Evolutionary conservation across 2,113 vertebrate species (phyloP).

Genomic region (Cyrtonyx montezumae): DNA sequence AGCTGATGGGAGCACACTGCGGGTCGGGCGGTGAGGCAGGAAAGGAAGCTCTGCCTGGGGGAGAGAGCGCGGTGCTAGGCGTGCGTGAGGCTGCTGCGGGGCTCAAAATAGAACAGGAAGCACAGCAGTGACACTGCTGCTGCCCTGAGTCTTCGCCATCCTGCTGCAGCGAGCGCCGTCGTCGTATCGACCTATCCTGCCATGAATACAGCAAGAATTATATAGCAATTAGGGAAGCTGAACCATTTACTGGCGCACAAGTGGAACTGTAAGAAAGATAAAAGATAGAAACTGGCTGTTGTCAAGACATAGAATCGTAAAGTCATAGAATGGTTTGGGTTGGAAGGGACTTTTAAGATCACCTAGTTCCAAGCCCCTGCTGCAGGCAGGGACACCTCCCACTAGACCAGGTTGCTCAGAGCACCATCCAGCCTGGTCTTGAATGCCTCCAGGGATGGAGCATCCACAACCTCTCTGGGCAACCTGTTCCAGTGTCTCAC

Average conservation of each 20-base stretch:
- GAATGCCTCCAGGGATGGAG: no score
- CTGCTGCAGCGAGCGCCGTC: neutral
- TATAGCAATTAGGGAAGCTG: neutral
- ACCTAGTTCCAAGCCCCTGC: no score
- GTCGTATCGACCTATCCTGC: neutral
- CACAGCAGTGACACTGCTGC: neutral
- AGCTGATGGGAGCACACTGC: neutral
- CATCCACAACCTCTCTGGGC: no score
- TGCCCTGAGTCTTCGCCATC: neutral
- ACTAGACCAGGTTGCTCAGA: no score
- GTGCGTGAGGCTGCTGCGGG: neutral
- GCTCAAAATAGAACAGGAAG: neutral
- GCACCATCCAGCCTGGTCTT: no score
- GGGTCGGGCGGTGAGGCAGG: neutral
- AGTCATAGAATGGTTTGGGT: no score
- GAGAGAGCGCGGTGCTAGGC: neutral
- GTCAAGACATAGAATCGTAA: neutral
- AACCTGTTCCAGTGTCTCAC: no score
- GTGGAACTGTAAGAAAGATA: neutral
- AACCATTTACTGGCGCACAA: neutral
- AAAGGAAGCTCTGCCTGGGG: neutral
- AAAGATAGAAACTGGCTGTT: neutral
- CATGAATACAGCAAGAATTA: neutral
- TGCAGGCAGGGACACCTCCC: no score
- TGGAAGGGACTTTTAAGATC: no score